Conservation (phyloP, 1,140 invertebrate genomes). For the Paracyclopina nana region DNA sequence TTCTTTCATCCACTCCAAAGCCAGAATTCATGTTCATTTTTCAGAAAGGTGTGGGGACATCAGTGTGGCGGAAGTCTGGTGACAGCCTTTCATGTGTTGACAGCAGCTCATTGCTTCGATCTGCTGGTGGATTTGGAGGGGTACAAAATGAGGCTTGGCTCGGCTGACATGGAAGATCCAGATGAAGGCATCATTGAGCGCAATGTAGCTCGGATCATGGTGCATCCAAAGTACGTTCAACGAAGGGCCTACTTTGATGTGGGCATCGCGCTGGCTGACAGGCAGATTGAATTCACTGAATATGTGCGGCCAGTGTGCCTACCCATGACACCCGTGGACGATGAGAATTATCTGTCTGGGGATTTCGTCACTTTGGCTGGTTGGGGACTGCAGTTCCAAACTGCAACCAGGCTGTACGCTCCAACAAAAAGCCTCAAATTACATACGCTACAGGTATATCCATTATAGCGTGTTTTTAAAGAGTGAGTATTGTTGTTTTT, state of each 20-base stretch:
- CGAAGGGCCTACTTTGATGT: slow-evolving; percentile 1
- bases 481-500: no score
- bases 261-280: neutral
- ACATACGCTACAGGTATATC: no score
- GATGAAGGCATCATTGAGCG: neutral
- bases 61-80: neutral
- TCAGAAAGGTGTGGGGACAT: neutral
- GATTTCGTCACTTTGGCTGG: neutral
- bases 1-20: no score
- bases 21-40: no score
- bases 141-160: no score
- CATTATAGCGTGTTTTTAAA: no score
- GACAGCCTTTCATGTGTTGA: neutral
- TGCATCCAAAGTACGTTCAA: neutral
- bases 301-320: neutral
- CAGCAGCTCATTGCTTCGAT: neutral
- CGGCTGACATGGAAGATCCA: no score
- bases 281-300: neutral
- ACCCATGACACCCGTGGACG: neutral
- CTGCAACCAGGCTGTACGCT: no score
- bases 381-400: no score
- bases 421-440: no score
- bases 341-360: neutral
- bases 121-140: no score
- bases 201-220: neutral